Evolutionary conservation across 2,888 invertebrate species (phyloP), one percentile per base, ranked within the genome.

Genomic region (Monopis laevigella): DNA sequence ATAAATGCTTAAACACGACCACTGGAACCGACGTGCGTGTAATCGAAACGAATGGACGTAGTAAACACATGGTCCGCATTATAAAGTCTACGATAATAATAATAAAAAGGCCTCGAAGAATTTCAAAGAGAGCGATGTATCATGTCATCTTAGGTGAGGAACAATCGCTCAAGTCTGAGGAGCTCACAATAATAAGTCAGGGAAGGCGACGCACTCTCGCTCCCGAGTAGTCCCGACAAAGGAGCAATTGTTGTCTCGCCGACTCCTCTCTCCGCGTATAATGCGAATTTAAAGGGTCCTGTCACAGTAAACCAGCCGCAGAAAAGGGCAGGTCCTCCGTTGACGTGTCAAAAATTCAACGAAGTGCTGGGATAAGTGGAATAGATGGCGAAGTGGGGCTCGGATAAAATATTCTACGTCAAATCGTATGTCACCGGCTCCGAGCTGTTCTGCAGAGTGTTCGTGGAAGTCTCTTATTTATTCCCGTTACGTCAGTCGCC

Each of bases 371-470:
- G 71, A 69, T 78, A 80, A 80, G 80, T 77, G 78, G 74, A 78
- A 80, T 74, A 65, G 69, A 80, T 77, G 71, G 70, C 63, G 62
- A 58, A 59, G 64, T 59, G 65, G 65, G 60, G 51, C 58, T 60
- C 62, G 63, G 69, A 72, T 80, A 77, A 78, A 80, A 77, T 74
- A 80, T 78, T 77, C 72, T 66, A 63, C 66, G 68, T 74, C 74
- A 75, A 74, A 77, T 69, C 77, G 75, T 80, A 80, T 70, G 74
- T 80, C 80, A 78, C 69, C 54, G 67, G 69, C 68, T 70, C 70
- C 65, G 60, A 65, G 70, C 71, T 69, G 70, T 66, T 70, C 74
- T 65, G 55, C 60, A 64, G 71, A 77, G 73, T 74, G 66, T 73
- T 63, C 61, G 62, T 65, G 63, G 67, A 70, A 75, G 68, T 68